phyloP scores from a whole-genome alignment of 2,113 vertebrate genomes.

The Corythornis cristatus region DNA sequence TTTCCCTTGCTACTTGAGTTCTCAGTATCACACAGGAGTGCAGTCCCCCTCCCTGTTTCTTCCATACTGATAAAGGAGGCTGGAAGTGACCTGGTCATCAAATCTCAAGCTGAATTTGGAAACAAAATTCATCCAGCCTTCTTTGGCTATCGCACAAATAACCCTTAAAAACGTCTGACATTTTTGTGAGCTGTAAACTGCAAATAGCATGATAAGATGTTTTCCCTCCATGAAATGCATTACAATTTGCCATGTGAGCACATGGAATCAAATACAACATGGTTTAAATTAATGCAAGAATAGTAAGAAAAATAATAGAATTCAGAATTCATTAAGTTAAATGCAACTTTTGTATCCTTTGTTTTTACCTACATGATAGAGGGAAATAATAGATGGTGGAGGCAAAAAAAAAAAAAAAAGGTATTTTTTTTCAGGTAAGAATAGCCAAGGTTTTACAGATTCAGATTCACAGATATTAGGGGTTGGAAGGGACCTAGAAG shows the following conservation, averaged over 20 bases:
- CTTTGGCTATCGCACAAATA: conserved; percentile 18
- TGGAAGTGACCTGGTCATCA: background rate
- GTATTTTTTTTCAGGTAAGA: background rate
- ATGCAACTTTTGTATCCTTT: background rate
- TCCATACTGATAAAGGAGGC: background rate
- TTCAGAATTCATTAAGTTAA: background rate
- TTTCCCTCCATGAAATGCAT: background rate
- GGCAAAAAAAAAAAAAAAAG: background rate
- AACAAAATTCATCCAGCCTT: conserved; percentile 23
- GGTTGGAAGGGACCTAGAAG: no score
- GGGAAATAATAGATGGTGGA: background rate
- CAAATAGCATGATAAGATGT: background rate
- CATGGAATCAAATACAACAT: background rate
- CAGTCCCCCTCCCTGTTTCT: background rate
- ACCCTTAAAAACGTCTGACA: conserved; percentile 4
- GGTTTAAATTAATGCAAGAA: background rate
- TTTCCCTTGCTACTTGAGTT: background rate
- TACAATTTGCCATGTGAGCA: background rate
- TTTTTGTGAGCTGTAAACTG: conserved; percentile 52
- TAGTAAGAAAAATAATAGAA: background rate
- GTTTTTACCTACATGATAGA: background rate
- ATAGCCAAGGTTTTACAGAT: background rate
- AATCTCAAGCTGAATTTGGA: conserved; percentile 36
- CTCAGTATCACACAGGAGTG: background rate
- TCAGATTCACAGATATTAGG: no score